These are phyloP conservation scores for Acanthiza pusilla DNA, from an alignment of 2,797 vertebrate genomes.

Conservation along the genomic window DNA sequence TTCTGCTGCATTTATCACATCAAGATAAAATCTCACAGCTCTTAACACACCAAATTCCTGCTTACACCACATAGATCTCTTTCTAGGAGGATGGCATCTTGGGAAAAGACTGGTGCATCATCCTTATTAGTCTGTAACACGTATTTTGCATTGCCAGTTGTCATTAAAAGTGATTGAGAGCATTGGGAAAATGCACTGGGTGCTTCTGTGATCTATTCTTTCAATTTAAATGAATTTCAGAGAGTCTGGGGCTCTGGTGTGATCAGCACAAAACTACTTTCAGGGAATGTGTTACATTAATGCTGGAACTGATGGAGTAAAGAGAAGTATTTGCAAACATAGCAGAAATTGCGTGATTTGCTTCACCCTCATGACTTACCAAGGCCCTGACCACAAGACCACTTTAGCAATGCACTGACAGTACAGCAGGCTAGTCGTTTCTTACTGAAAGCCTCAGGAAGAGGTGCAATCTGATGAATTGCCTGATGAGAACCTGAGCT, in stretches of 20 bases:
- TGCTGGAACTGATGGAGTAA: background rate
- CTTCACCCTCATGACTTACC: background rate
- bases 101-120: background rate
- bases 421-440: accelerated
- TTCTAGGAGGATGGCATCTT: background rate
- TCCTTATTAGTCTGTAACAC: background rate
- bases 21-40: background rate
- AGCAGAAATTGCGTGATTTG: background rate
- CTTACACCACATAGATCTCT: background rate
- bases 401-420: background rate
- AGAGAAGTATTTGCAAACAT: background rate
- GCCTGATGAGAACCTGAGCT: background rate
- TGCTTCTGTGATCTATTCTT: background rate
- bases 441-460: background rate
- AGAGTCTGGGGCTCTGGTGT: background rate
- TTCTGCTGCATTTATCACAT: background rate
- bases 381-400: background rate
- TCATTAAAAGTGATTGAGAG: background rate
- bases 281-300: background rate
- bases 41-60: background rate
- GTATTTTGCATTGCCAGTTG: background rate
- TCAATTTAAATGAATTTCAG: background rate
- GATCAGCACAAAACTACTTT: background rate
- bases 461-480: background rate
- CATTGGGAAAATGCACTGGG: background rate